These are phyloP conservation scores for Parelbella ahira DNA, from an alignment of 2,888 invertebrate genomes.

Conservation along the genomic window DNA sequence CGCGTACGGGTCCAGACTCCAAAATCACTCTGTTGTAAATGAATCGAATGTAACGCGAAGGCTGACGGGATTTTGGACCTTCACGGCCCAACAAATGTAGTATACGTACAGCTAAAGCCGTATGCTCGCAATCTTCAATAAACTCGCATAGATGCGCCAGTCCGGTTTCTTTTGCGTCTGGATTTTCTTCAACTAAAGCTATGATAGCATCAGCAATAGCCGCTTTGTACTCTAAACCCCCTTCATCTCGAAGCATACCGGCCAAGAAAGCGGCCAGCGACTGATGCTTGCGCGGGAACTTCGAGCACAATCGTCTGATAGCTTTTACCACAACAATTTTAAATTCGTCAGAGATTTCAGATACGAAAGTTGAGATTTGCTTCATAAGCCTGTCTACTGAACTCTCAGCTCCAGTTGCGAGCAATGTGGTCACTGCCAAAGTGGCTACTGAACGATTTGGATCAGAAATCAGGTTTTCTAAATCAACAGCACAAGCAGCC, in stretches of 20 bases:
- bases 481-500: constrained; percentile 97
- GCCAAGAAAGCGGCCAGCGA: constrained; percentile 98
- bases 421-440: constrained; percentile 97
- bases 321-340: constrained; percentile 99
- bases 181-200: constrained; percentile 97
- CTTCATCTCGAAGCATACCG: constrained; percentile 97
- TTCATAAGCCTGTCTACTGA: constrained; percentile 99
- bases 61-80: constrained; percentile 96
- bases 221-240: constrained; percentile 98
- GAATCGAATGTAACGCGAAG: constrained; percentile 91
- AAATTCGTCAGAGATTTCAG: constrained; percentile 99
- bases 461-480: constrained; percentile 98
- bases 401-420: constrained; percentile 99
- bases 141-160: constrained; percentile 99
- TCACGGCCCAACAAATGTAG: constrained; percentile 97
- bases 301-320: constrained; percentile 92
- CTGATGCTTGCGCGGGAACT: constrained; percentile 98
- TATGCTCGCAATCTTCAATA: constrained; percentile 99
- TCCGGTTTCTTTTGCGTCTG: constrained; percentile 97
- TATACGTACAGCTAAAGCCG: constrained; percentile 96
- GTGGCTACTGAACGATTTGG: constrained; percentile 98
- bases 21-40: constrained; percentile 96
- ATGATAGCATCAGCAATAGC: constrained; percentile 99
- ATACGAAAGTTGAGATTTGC: constrained; percentile 98
- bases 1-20: constrained; percentile 96